Evolutionary conservation across 2,797 vertebrate genomes (phyloP), one percentile per base, ranked within the genome.

Genomic region (Apodemus agrarius): DNA sequence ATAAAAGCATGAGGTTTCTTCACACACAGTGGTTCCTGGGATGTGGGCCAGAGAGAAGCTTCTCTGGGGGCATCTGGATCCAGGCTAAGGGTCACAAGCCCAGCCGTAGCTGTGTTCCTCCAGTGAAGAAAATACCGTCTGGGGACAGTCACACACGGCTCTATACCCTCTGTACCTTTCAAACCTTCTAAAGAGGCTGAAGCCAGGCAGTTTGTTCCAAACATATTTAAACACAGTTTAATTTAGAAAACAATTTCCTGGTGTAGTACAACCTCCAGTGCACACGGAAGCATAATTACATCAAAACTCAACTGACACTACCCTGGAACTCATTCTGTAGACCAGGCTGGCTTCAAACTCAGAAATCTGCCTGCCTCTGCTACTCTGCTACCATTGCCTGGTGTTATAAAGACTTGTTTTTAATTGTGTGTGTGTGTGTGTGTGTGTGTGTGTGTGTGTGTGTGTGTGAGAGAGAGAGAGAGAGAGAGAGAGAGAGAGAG

Each of bases 1-100:
- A 65, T 63, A 26, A 83, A 96, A 81, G 29, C 79, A 89, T 31
- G 31, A 17, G 54, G 21, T 31, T 93, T 75, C 92, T 72, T 0
- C 22, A 63, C 37, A 34, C n/a, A 22, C 54, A 57, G 63, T 10
- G 1, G 63, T 84, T 75, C 88, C 93, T 74, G 89, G 85, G 93
- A 79, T 82, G 11, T 2, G 0, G 3, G 93, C 94, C 91, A 90
- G 26, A 61, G 59, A 34, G 49, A 17, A 37, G 54, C 26, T 74
- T 94, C 87, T 82, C 54, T 61, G 0, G 49, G 31, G n/a, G 61
- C 79, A 67, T 46, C 9, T 6, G 86, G 40, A 52, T 89, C 54
- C 46, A 0, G 2, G 37, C 61, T 9, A 9, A 10, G 11, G 40
- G 1, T 74, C 90, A 17, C 0, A 3, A 26, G 84, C 49, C 19